These are phyloP conservation scores for Lithosia quadra DNA, from an alignment of 2,888 invertebrate genomes.

Conservation along the genomic window DNA sequence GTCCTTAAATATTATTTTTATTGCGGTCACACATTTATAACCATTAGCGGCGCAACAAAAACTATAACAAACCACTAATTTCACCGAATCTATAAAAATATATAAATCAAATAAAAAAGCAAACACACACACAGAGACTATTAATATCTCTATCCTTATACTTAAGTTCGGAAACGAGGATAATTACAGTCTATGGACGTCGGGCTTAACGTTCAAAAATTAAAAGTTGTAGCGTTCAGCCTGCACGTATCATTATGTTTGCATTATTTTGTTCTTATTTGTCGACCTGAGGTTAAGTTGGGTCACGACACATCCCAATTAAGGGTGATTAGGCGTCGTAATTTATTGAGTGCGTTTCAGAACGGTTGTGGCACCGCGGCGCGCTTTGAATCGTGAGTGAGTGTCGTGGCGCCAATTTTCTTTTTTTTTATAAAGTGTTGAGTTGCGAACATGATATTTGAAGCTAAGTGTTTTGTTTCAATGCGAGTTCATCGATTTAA, in stretches of 20 bases:
- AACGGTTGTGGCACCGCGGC: conserved; percentile 71
- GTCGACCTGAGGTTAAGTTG: conserved; percentile 82
- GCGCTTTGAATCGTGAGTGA: conserved; percentile 61
- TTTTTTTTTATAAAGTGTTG: conserved; percentile 70
- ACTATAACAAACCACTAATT: conserved; percentile 79
- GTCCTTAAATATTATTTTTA: conserved; percentile 48
- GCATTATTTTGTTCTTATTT: conserved; percentile 82
- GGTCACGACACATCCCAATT: conserved; percentile 86
- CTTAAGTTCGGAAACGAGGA: conserved; percentile 79
- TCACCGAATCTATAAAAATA: conserved; percentile 78
- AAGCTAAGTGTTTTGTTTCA: conserved; percentile 52
- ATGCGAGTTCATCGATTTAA: conserved; percentile 51
- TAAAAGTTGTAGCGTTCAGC: conserved; percentile 76
- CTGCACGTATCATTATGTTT: conserved; percentile 84
- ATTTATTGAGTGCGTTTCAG: conserved; percentile 83
- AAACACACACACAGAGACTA: conserved; percentile 69
- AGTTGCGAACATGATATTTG: conserved; percentile 72
- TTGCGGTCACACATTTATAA: conserved; percentile 75
- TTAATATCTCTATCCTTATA: conserved; percentile 86
- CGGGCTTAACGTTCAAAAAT: conserved; percentile 79
- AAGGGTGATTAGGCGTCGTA: conserved; percentile 83
- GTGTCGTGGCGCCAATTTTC: conserved; percentile 74
- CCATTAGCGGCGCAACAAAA: conserved; percentile 78
- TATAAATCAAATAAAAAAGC: conserved; percentile 83
- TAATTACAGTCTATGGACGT: conserved; percentile 80